A percentile compares a stretch with the other conserved stretches of the same genome.
Conservation (phyloP, 2,113 vertebrate species). For the Apaloderma vittatum region DNA sequence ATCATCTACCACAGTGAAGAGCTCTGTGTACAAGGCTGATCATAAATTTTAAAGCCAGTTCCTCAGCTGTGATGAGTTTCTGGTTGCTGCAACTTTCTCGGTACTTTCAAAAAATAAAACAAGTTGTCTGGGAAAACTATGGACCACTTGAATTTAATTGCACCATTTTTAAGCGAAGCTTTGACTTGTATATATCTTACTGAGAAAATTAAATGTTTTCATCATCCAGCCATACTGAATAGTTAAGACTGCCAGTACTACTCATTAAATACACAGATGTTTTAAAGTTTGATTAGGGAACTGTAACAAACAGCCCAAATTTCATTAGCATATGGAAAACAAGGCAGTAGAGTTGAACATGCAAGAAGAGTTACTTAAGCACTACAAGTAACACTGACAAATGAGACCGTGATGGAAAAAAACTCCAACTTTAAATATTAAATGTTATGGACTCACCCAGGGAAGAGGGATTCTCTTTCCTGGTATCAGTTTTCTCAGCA, state of each 20-base stretch:
- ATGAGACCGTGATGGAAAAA: neutral
- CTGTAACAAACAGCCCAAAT: constrained; percentile 6
- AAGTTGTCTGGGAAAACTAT: constrained; percentile 38
- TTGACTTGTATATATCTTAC: constrained; percentile 32
- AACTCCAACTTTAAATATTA: neutral
- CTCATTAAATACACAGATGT: constrained; percentile 75
- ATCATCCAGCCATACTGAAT: constrained; percentile 59
- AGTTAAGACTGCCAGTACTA: constrained; percentile 12
- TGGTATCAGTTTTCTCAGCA: neutral
- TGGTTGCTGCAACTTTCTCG: constrained; percentile 5
- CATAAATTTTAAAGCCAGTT: neutral
- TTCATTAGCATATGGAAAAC: constrained; percentile 59
- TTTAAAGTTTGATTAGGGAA: constrained; percentile 53
- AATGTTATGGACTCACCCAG: neutral
- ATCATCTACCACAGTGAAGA: neutral
- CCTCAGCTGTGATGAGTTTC: constrained; percentile 5
- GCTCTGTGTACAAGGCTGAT: neutral
- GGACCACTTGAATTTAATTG: constrained; percentile 50
- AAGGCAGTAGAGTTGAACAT: constrained; percentile 7
- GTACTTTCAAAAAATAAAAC: constrained; percentile 17
- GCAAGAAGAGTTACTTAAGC: constrained; percentile 47
- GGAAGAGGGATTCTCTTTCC: neutral
- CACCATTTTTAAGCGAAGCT: constrained; percentile 58
- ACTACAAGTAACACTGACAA: constrained; percentile 8
- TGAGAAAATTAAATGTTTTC: constrained; percentile 73